phyloP scores from a whole-genome alignment of 2,888 invertebrate genomes.

The Thecocarcelia acutangulata region DNA sequence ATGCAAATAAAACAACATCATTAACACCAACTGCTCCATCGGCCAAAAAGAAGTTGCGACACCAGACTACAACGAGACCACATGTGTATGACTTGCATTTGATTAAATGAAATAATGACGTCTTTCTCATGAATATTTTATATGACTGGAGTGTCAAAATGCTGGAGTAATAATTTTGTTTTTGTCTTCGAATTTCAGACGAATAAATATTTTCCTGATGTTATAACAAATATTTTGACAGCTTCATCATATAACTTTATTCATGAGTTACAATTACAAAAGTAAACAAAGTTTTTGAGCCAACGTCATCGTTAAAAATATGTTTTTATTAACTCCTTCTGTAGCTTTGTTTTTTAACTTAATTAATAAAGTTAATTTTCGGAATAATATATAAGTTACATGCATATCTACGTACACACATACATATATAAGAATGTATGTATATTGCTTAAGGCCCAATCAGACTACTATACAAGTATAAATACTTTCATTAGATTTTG shows the following conservation, averaged over 20 bases:
- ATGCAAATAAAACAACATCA: conserved; percentile 55
- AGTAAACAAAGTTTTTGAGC: not conserved
- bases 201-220: not conserved
- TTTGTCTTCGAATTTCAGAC: not conserved
- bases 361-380: not conserved
- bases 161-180: not conserved
- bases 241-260: conserved; percentile 5
- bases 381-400: no score
- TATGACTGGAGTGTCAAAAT: conserved; percentile 23
- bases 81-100: conserved; percentile 25
- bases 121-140: not conserved
- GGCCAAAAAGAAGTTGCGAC: not conserved
- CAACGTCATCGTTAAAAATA: conserved; percentile 1
- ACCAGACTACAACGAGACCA: conserved; percentile 3
- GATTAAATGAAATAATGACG: conserved; percentile 24
- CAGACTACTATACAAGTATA: no score
- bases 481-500: no score
- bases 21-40: conserved; percentile 43
- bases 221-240: conserved; percentile 12
- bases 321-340: no score
- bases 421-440: no score
- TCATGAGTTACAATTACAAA: conserved; percentile 19
- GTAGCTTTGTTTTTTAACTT: not conserved
- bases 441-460: no score
- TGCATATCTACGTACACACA: no score